Conservation (phyloP, 2,113 vertebrate genomes). For the Ciconia stormi region DNA sequence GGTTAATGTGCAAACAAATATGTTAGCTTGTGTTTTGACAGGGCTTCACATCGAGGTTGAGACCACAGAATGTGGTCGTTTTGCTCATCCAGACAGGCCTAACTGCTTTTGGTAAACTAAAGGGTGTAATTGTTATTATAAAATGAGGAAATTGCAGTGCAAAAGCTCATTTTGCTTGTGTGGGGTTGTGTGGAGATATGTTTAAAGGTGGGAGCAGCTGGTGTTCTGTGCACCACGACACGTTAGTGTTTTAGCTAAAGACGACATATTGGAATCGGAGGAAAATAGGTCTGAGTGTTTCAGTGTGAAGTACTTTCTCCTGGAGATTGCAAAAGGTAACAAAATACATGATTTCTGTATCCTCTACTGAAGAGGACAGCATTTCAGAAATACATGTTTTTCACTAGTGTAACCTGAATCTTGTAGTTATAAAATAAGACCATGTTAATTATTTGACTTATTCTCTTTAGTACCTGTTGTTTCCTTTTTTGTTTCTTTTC, state of each 20-base stretch:
- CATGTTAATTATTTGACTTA: background rate
- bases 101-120: background rate
- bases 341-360: background rate
- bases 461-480: background rate
- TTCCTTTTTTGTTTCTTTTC: background rate
- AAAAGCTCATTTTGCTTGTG: fast-evolving
- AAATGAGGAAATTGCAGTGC: background rate
- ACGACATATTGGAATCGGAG: background rate
- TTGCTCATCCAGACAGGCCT: background rate
- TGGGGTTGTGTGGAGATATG: fast-evolving
- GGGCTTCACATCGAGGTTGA: background rate
- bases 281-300: background rate
- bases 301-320: background rate
- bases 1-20: background rate
- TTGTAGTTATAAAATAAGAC: background rate
- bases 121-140: background rate
- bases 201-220: background rate
- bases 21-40: background rate
- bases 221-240: background rate
- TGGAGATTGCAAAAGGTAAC: background rate
- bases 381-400: background rate
- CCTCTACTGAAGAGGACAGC: background rate
- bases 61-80: background rate
- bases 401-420: background rate
- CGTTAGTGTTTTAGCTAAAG: background rate